Evolutionary conservation across 2,888 invertebrate species (phyloP), one percentile per base, ranked within the genome.

Genomic region (Pseudanteris insignis): DNA sequence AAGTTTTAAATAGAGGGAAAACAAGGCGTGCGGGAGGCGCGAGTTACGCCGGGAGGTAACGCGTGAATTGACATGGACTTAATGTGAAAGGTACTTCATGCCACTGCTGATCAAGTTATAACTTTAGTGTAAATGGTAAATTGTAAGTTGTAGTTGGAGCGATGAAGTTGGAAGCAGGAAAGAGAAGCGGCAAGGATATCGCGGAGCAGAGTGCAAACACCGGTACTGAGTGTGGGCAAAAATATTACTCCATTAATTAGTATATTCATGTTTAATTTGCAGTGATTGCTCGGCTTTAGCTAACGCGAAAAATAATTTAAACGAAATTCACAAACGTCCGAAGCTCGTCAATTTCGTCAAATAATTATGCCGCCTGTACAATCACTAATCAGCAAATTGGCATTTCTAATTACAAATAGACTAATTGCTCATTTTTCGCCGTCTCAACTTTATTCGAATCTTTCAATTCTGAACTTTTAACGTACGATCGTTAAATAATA

Each of bases 91-190:
- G 47, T 59, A 53, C 59, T 59, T 59, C 53, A 59, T 59, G 59
- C 36, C 41, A 41, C 47, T 41, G 53, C 43, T 59, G 53, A 59
- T 59, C 46, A 59, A 59, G 53, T 59, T 59, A 59, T 59, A 59
- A 59, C 59, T 59, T 59, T 46, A 59, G 59, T 59, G 59, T 59
- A 59, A 59, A 59, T 59, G 59, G 59, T 59, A 41, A 36, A 59
- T 51, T 59, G 59, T 59, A 59, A 59, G 59, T 59, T 51, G 59
- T 51, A 59, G 59, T 51, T 51, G 51, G 34, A 38, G 34, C 4
- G 38, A n/a, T 21, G 37, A 41, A 51, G 59, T 59, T 29, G 29
- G 15, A 37, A 30, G 34, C 24, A 15, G 11, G 51, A n/a, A 44
- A 51, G 44, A 51, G 59, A 41, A 46, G 46, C 36, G 14, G 41